Conservation (phyloP, 2,113 vertebrate genomes). For the Sylvietta virens region DNA sequence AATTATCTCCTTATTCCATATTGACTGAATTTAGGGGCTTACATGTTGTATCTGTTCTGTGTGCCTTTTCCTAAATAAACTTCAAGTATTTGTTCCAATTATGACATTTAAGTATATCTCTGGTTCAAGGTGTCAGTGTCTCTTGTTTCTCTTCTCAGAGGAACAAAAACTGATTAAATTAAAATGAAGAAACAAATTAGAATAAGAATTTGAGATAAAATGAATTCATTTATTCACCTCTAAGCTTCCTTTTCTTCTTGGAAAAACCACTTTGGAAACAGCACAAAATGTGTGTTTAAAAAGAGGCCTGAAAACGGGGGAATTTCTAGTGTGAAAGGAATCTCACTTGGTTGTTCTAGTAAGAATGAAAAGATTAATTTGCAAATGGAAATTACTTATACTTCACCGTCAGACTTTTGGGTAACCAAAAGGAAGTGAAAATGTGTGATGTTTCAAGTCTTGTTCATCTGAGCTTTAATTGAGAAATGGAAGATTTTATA, state of each 20-base stretch:
- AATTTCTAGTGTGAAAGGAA: not conserved
- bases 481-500: not conserved
- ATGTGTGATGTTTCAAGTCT: not conserved
- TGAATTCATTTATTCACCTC: not conserved
- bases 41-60: not conserved
- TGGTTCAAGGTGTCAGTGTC: not conserved
- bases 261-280: not conserved
- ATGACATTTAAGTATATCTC: not conserved
- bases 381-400: not conserved
- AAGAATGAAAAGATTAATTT: not conserved
- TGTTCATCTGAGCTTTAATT: not conserved
- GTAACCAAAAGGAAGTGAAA: not conserved
- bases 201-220: not conserved
- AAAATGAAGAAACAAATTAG: not conserved
- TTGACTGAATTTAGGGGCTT: not conserved
- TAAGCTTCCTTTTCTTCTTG: not conserved
- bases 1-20: not conserved
- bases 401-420: not conserved
- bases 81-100: not conserved
- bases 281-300: not conserved
- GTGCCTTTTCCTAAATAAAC: not conserved
- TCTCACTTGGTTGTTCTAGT: not conserved
- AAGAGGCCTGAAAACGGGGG: not conserved
- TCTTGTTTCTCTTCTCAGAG: not conserved
- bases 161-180: not conserved